Evolutionary conservation across 2,797 vertebrate genomes (phyloP).

Genomic region (Lepidocolaptes lacrymiger): DNA sequence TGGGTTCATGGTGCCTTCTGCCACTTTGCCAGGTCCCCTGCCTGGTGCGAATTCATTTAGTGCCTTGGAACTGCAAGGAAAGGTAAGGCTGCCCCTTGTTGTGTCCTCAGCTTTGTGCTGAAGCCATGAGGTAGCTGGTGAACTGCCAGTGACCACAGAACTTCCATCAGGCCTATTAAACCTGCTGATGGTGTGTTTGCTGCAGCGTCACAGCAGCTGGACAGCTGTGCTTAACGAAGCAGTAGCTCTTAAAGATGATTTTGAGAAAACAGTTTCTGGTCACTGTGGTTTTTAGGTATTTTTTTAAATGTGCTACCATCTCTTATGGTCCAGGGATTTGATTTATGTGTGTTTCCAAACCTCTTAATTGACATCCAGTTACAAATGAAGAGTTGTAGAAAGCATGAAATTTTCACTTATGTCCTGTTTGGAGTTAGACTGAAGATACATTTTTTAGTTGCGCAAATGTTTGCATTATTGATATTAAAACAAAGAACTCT

Average conservation of each 20-base stretch:
- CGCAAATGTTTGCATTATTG: background rate
- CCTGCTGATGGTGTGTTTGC: too few relatives aligned
- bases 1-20: background rate
- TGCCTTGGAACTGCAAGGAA: background rate
- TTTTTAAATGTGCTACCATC: accelerated
- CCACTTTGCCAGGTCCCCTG: background rate
- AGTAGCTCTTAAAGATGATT: background rate
- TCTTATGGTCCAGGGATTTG: background rate
- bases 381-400: conserved; percentile 2
- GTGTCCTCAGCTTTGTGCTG: background rate
- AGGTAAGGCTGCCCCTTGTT: background rate
- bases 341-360: background rate
- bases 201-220: background rate
- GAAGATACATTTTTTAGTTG: conserved; percentile 8
- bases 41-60: background rate
- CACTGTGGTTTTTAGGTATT: background rate
- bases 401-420: background rate
- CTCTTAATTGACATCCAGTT: background rate
- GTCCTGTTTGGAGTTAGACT: background rate
- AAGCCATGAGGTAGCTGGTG: background rate
- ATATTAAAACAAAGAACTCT: background rate
- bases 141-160: background rate
- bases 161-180: background rate
- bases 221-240: background rate
- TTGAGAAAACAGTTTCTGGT: background rate